These are phyloP conservation scores for Alsophila aescularia DNA, from an alignment of 2,888 invertebrate species.

Conservation along the genomic window DNA sequence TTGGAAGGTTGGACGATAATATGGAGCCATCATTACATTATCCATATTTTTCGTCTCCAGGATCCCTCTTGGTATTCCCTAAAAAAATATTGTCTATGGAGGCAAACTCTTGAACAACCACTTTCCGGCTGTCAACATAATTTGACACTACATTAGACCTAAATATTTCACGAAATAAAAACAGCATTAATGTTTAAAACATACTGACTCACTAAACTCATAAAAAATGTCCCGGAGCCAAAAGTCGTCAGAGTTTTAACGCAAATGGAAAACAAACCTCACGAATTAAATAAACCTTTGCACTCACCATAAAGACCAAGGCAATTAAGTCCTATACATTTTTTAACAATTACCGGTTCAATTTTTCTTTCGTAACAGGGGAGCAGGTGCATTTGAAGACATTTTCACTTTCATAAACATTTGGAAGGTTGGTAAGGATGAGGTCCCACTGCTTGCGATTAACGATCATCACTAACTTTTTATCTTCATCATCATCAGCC, in stretches of 20 bases:
- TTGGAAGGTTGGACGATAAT: no score
- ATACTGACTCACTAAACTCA: slow-evolving; percentile 15
- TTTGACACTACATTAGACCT: not conserved
- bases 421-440: slow-evolving; percentile 42
- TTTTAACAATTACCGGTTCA: slow-evolving; percentile 49
- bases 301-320: slow-evolving; percentile 47
- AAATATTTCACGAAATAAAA: slow-evolving; percentile 5
- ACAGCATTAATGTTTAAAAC: slow-evolving; percentile 10
- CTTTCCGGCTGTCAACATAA: no score
- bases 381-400: slow-evolving; percentile 73
- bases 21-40: no score
- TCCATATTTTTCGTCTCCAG: no score
- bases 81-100: no score
- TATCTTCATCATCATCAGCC: no score
- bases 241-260: slow-evolving; percentile 27
- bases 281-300: slow-evolving; percentile 43
- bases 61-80: no score
- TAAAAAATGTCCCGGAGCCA: slow-evolving; percentile 24
- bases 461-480: not conserved
- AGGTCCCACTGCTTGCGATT: slow-evolving; percentile 6
- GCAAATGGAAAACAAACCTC: slow-evolving; percentile 35
- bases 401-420: slow-evolving; percentile 71
- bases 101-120: no score
- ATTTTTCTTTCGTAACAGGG: slow-evolving; percentile 51
- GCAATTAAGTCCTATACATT: slow-evolving; percentile 51